Conservation (phyloP, 2,888 invertebrate genomes). For the Xestia c-nigrum region DNA sequence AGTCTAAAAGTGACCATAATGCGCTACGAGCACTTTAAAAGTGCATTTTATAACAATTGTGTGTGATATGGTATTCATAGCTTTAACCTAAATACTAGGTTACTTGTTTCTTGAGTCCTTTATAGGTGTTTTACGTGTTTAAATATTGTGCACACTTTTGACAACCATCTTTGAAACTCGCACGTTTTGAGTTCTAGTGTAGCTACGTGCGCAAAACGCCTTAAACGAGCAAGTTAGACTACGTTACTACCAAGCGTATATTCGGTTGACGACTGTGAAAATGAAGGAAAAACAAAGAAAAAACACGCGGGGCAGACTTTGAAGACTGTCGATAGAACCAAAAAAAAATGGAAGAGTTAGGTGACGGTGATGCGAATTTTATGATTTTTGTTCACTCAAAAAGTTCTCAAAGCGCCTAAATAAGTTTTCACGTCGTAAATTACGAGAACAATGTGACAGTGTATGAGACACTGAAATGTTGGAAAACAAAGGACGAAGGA, state of each 20-base stretch:
- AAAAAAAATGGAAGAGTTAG: no score
- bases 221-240: background rate
- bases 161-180: background rate
- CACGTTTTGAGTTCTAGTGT: background rate
- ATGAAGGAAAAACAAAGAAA: background rate
- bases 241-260: background rate
- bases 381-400: no score
- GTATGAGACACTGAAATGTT: no score
- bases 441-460: no score
- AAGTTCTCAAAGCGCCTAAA: no score
- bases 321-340: no score
- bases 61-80: constrained; percentile 6
- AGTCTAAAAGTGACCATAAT: constrained; percentile 37
- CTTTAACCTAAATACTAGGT: background rate
- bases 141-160: background rate
- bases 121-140: background rate
- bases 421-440: no score
- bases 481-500: no score
- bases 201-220: no score
- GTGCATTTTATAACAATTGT: constrained; percentile 4
- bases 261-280: background rate
- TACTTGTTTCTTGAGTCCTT: background rate
- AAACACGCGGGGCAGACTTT: no score
- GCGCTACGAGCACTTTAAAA: constrained; percentile 14
- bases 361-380: no score